Evolutionary conservation across 2,888 invertebrate genomes (phyloP), one percentile per base, ranked within the genome.

Genomic region (Leptogaster cylindrica): DNA sequence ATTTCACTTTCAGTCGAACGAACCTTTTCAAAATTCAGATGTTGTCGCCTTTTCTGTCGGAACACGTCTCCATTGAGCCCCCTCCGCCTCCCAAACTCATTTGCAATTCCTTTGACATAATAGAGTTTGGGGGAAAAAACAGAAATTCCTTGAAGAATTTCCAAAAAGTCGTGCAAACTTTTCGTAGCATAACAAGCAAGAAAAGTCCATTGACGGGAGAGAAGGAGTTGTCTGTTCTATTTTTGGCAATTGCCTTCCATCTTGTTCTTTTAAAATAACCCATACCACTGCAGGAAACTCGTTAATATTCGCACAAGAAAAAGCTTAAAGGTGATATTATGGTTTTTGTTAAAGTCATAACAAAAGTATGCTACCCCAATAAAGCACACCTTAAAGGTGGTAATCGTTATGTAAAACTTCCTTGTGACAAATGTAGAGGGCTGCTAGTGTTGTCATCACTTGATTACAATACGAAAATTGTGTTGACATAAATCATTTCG

Each of bases 41-140:
- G 33, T 64, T 36, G 48, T 64, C 48, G 48, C 48, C 64, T 33
- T 14, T 36, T 39, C 33, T 44, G 48, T 28, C 20, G 36, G 48
- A 23, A 48, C 16, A 16, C 25, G 33, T 31, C 1, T n/a, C 8
- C 10, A 50, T 14, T 14, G 10, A 50, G n/a, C 58, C 48, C 64
- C 64, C 14, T 20, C 36, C 20, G 18, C 12, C n/a, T 20, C 16
- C 48, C 31, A 12, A 48, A 64, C 33, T 65, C 65, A 65, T 65
- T 65, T 65, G 65, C 65, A 65, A 65, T 65, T 65, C 65, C 65
- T 65, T 65, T 65, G 65, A 65, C 65, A 65, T 50, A 65, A 65
- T 39, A 16, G 48, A 61, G 44, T 25, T 14, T 48, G 16, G n/a
- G n/a, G n/a, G n/a, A n/a, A 39, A 50, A 25, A 65, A 65, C 50